Conservation (phyloP, 2,797 vertebrate species). For the Percopsis omiscomaycus region DNA sequence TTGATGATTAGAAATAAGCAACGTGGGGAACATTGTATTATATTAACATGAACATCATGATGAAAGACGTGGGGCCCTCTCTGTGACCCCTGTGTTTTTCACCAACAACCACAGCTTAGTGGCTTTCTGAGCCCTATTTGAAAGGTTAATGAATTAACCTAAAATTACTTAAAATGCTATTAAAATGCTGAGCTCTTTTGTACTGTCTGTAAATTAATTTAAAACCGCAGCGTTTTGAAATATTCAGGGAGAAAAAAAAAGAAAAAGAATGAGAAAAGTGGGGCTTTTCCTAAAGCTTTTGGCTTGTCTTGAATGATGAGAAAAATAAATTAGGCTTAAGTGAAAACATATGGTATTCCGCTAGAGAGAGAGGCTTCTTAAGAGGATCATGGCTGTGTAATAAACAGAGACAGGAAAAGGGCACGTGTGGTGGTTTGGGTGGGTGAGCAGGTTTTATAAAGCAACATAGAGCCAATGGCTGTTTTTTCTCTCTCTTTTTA, state of each 20-base stretch:
- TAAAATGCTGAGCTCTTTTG: constrained; percentile 90
- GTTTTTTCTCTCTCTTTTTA: constrained; percentile 41
- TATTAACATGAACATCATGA: constrained; percentile 48
- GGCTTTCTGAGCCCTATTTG: constrained; percentile 88
- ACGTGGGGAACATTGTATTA: neutral
- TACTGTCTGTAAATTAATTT: constrained; percentile 97
- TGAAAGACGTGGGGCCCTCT: constrained; percentile 65
- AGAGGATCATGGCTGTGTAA: constrained; percentile 80
- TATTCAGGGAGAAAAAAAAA: constrained; percentile 70
- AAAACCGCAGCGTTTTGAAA: constrained; percentile 91
- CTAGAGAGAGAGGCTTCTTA: constrained; percentile 88
- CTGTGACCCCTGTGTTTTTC: constrained; percentile 70
- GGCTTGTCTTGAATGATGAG: constrained; percentile 91
- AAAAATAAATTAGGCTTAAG: constrained; percentile 96
- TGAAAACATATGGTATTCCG: constrained; percentile 93
- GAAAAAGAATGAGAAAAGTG: constrained; percentile 61
- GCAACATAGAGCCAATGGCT: constrained; percentile 48
- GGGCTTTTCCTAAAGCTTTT: constrained; percentile 89
- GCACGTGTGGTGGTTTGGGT: constrained; percentile 78
- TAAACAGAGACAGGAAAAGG: constrained; percentile 76
- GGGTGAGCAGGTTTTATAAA: constrained; percentile 63
- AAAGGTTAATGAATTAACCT: constrained; percentile 96
- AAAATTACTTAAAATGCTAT: constrained; percentile 95
- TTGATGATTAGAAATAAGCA: constrained; percentile 12
- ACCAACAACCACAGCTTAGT: constrained; percentile 84